Evolutionary conservation across 1,140 invertebrate genomes (phyloP).

Genomic region (Orchesella cincta): DNA sequence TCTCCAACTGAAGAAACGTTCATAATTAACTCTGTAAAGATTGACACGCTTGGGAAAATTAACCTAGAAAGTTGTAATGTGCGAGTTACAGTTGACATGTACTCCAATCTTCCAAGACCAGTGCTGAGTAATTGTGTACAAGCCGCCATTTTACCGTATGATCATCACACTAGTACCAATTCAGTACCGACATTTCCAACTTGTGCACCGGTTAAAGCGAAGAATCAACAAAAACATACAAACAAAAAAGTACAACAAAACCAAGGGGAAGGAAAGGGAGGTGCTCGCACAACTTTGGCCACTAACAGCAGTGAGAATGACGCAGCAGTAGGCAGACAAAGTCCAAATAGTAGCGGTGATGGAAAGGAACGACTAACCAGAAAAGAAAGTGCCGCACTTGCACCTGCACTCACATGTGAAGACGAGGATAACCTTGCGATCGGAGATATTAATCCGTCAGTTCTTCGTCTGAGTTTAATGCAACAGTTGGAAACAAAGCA

Average conservation of each 20-base stretch:
- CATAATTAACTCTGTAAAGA: constrained; percentile 43
- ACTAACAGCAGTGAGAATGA: not conserved
- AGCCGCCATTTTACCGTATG: constrained; percentile 42
- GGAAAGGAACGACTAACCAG: constrained; percentile 13
- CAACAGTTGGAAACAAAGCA: constrained; percentile 75
- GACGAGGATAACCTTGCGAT: constrained; percentile 48
- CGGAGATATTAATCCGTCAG: constrained; percentile 29
- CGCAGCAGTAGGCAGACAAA: not conserved
- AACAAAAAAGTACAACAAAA: not conserved
- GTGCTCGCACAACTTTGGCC: not conserved
- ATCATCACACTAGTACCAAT: constrained; percentile 20
- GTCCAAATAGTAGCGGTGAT: not conserved
- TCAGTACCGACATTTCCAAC: not conserved
- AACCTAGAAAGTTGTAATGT: constrained; percentile 48
- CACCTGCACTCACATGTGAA: constrained; percentile 43
- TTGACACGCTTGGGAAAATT: constrained; percentile 50
- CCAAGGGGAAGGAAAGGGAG: not conserved
- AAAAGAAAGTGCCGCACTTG: constrained; percentile 41
- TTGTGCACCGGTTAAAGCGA: not conserved
- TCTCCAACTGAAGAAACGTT: constrained; percentile 49
- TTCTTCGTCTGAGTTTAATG: constrained; percentile 67
- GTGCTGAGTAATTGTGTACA: constrained; percentile 37
- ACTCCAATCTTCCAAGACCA: constrained; percentile 49
- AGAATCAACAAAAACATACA: not conserved
- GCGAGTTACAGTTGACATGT: constrained; percentile 43